Base-by-base conservation (phyloP, 2,888 invertebrate genomes). In the Drosophila subsilvestris region DNA sequence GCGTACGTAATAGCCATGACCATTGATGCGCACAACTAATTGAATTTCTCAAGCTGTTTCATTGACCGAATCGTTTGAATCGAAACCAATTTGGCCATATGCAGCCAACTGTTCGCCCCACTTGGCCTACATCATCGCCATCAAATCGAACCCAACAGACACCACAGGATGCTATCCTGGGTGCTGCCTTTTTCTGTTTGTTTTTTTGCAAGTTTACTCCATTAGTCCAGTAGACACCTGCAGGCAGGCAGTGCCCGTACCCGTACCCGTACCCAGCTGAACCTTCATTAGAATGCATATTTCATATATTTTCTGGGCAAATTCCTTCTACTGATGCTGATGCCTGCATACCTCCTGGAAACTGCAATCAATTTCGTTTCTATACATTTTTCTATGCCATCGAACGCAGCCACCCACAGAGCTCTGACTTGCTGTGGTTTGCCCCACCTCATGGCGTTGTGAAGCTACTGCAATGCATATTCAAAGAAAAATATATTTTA, bases 41-140 rank as follows among this genome's bases (percentile, higher is more conserved):
- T 81, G 70, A 74, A 67, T 86, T 53, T 66, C 56, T 59, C 70
- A 62, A 74, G 76, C 79, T 79, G 67, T 72, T 68, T 49, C 53
- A 59, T 73, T 61, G 20, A 20, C 47, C 27, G n/a, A 70, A 59
- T 63, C 69, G 56, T 85, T 74, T 76, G 47, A 53, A 54, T 44
- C 51, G 51, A 47, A 57, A 48, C 51, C 66, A 60, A 48, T 60
- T 60, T 25, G 49, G 18, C 53, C 63, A 63, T 63, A 57, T 65
- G 55, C 49, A 65, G 1, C 37, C 48, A 47, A 49, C 48, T 62
- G 51, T 17, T 12, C 37, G n/a, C 37, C 42, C 25, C 29, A 59
- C 27, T 58, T 37, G 45, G 22, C 54, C 37, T 25, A 27, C 44
- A 37, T 44, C 60, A 48, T 17, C 22, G 17, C 14, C 51, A 10